These are phyloP conservation scores for Tor tambroides DNA, from an alignment of 2,113 vertebrate genomes.

Conservation along the genomic window DNA sequence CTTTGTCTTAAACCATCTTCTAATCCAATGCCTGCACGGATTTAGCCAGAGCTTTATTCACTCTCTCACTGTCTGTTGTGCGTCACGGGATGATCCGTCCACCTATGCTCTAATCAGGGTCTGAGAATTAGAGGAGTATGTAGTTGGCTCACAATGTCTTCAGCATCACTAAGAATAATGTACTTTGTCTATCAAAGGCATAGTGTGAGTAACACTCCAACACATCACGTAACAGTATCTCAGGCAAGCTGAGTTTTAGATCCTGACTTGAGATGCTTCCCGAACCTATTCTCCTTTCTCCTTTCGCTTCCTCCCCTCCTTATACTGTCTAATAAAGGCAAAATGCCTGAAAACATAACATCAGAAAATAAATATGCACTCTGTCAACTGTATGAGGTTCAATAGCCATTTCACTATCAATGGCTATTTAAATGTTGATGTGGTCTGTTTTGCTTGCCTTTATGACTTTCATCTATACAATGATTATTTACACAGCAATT, in stretches of 20 bases:
- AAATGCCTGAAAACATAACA: background rate
- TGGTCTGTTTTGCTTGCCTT: background rate
- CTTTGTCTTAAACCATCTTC: conserved; percentile 1
- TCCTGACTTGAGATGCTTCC: background rate
- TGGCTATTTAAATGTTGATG: background rate
- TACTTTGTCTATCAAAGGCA: background rate
- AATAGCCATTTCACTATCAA: background rate
- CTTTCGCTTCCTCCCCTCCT: background rate
- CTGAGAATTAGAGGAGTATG: background rate
- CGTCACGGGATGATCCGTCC: conserved; percentile 17
- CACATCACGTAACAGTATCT: background rate
- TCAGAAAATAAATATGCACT: background rate
- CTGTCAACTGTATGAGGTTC: background rate
- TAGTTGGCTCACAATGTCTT: background rate
- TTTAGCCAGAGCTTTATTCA: background rate
- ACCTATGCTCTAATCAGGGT: background rate
- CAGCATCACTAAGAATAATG: background rate
- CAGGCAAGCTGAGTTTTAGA: background rate
- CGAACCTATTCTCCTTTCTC: background rate
- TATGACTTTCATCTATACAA: background rate
- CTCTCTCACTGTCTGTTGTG: background rate
- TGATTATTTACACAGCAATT: background rate
- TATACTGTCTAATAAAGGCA: background rate
- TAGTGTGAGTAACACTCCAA: background rate
- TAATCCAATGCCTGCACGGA: conserved; percentile 28